Evolutionary conservation across 2,888 invertebrate genomes (phyloP).

Genomic region (Ornithoptera priamus): DNA sequence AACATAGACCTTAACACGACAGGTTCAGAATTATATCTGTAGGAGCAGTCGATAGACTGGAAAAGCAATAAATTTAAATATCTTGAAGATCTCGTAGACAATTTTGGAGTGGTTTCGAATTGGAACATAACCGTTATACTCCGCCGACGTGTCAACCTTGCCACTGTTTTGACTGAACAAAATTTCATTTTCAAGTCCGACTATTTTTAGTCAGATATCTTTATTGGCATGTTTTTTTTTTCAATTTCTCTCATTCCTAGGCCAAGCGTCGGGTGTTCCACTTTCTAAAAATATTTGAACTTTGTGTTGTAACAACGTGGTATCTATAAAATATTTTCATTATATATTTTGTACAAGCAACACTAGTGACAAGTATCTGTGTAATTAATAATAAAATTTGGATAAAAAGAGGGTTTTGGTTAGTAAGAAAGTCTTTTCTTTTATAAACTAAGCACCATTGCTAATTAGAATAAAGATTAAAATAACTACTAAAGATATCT

Average conservation of each 20-base stretch:
- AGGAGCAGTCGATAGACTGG: no score
- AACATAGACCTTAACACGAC: no score
- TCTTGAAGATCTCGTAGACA: neutral
- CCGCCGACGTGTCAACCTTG: slow-evolving; percentile 9
- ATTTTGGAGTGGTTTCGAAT: neutral
- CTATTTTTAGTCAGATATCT: slow-evolving; percentile 20
- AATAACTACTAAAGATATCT: no score
- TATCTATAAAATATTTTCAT: neutral
- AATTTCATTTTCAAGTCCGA: slow-evolving; percentile 17
- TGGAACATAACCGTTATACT: neutral
- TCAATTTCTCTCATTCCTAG: slow-evolving; percentile 2
- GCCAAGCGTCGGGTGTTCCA: slow-evolving; percentile 2
- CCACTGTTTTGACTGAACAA: slow-evolving; percentile 5
- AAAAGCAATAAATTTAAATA: no score
- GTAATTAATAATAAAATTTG: no score
- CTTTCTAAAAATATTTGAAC: slow-evolving; percentile 11
- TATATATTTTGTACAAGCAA: neutral
- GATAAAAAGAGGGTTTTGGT: no score
- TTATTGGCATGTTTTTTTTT: slow-evolving; percentile 8
- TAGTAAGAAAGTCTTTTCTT: no score
- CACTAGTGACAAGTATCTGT: no score
- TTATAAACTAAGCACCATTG: no score
- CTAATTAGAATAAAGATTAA: no score
- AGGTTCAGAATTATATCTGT: no score
- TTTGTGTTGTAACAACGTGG: neutral